Evolutionary conservation across 2,797 vertebrate species (phyloP).

Genomic region (Danio choprae): DNA sequence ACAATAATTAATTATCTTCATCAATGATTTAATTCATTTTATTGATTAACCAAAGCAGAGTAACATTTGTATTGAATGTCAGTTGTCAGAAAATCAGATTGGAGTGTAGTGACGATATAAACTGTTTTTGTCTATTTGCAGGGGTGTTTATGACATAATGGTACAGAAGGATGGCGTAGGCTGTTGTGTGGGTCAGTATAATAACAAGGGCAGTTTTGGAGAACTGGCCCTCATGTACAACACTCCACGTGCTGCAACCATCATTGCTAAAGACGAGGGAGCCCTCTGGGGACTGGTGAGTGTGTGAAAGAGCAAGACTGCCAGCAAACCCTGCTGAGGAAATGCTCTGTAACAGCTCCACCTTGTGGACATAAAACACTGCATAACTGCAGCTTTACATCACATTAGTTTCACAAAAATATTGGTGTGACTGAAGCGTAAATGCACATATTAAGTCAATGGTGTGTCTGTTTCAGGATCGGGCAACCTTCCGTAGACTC

Average conservation of each 20-base stretch:
- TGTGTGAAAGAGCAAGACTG: conserved; percentile 11
- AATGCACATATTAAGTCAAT: background rate
- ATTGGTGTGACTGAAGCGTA: background rate
- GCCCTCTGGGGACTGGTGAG: conserved; percentile 97
- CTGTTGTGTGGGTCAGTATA: conserved; percentile 89
- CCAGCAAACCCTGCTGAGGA: background rate
- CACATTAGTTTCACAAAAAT: background rate
- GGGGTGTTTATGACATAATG: conserved; percentile 91
- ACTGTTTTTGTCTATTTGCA: conserved; percentile 65
- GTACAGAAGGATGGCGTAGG: conserved; percentile 84
- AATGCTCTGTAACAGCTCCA: conserved; percentile 62
- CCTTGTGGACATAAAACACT: conserved; percentile 63
- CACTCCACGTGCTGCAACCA: conserved; percentile 95
- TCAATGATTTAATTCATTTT: background rate
- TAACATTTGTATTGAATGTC: background rate
- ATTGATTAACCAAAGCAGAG: background rate
- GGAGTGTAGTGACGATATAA: background rate
- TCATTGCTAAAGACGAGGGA: conserved; percentile 90
- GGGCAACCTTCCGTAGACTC: conserved; percentile 96
- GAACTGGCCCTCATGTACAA: conserved; percentile 98
- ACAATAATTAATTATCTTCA: background rate
- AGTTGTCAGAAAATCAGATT: background rate
- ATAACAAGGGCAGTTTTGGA: conserved; percentile 96
- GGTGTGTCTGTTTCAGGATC: conserved; percentile 81
- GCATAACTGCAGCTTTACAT: background rate